phyloP scores from a whole-genome alignment of 2,888 invertebrate species.

The Xestia xanthographa region DNA sequence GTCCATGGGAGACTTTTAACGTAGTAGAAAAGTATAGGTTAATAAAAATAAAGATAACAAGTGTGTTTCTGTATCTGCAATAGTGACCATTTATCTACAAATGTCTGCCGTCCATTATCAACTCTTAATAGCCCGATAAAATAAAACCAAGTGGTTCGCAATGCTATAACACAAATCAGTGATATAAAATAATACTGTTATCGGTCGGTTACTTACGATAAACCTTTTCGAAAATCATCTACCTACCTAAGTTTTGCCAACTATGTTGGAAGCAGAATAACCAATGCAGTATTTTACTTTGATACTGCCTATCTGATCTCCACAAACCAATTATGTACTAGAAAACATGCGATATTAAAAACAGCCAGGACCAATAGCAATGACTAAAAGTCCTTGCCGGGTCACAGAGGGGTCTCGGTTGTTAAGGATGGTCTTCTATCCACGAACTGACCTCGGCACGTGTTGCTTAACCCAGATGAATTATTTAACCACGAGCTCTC shows the following conservation, averaged over 20 bases:
- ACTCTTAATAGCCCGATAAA: neutral
- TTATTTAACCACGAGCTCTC: neutral
- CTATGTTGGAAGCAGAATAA: neutral
- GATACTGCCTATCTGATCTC: neutral
- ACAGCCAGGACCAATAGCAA: neutral
- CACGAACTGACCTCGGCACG: neutral
- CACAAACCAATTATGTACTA: neutral
- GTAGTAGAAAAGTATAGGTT: neutral
- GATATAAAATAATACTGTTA: neutral
- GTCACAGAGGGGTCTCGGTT: neutral
- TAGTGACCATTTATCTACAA: neutral
- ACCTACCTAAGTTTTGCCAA: neutral
- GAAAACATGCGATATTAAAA: neutral
- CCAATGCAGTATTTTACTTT: neutral
- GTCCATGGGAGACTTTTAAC: neutral
- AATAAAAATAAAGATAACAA: no score
- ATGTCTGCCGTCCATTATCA: neutral
- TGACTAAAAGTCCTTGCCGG: neutral
- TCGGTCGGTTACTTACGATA: neutral
- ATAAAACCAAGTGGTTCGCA: neutral
- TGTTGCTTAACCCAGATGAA: no score
- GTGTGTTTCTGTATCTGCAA: neutral
- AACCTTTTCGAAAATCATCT: neutral
- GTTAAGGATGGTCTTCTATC: neutral
- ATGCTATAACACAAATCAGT: neutral